Conservation (phyloP, 2,888 invertebrate genomes). For the Lucinisca nassula region DNA sequence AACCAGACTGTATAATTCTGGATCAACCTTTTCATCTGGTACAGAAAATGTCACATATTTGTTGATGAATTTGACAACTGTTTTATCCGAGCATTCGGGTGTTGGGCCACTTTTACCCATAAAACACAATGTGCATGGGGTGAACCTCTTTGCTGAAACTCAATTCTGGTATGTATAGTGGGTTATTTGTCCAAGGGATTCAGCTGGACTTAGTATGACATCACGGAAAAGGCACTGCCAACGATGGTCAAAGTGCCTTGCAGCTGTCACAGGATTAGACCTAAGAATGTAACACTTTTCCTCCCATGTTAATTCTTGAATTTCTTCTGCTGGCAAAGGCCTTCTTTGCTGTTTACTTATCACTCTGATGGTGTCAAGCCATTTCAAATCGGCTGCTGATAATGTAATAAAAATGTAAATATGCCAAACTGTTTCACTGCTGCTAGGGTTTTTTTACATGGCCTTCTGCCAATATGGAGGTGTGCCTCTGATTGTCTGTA, state of each 20-base stretch:
- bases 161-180: slow-evolving; percentile 72
- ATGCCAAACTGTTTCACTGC: too few relatives aligned
- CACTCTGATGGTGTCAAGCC: slow-evolving; percentile 71
- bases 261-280: slow-evolving; percentile 73
- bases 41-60: slow-evolving; percentile 47
- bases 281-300: slow-evolving; percentile 55
- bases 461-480: slow-evolving; percentile 72
- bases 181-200: slow-evolving; percentile 61
- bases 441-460: slow-evolving; percentile 66
- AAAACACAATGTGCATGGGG: slow-evolving; percentile 72
- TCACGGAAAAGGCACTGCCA: slow-evolving; percentile 54
- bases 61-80: slow-evolving; percentile 52
- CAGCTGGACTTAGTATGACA: slow-evolving; percentile 43
- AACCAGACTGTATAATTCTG: slow-evolving; percentile 28
- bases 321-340: slow-evolving; percentile 37
- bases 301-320: slow-evolving; percentile 56
- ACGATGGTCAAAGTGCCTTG: slow-evolving; percentile 72
- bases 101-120: slow-evolving; percentile 68
- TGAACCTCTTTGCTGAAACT: slow-evolving; percentile 73
- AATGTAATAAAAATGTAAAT: slow-evolving; percentile 76
- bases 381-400: slow-evolving; percentile 74
- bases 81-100: slow-evolving; percentile 47
- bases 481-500: slow-evolving; percentile 62
- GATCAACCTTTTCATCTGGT: slow-evolving; percentile 45
- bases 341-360: slow-evolving; percentile 62